Evolutionary conservation across 2,888 invertebrate genomes (phyloP).

Genomic region (Apodemia mormo): DNA sequence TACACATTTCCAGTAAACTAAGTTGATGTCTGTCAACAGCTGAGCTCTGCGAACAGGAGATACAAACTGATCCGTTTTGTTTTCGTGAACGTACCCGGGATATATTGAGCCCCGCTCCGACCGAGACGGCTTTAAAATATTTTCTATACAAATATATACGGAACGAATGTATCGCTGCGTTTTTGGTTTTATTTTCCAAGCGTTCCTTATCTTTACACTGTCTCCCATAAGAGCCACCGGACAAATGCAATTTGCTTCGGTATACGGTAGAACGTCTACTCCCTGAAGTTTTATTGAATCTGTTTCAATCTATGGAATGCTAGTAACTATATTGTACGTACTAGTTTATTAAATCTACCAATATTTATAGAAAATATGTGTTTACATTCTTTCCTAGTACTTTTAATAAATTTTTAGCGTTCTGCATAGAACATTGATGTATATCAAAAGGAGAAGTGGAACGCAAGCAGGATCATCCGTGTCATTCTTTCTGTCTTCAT

Average conservation of each 20-base stretch:
- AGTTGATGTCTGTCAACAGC: constrained; percentile 36
- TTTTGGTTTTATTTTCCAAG: constrained; percentile 23
- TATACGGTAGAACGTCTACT: constrained; percentile 23
- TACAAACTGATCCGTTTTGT: constrained; percentile 69
- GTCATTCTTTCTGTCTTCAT: too few relatives aligned
- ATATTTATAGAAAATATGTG: not conserved
- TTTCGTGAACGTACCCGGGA: constrained; percentile 46
- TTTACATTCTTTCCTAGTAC: not conserved
- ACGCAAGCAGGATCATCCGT: too few relatives aligned
- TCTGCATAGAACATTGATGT: too few relatives aligned
- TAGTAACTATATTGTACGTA: constrained; percentile 3
- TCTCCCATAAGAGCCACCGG: constrained; percentile 24
- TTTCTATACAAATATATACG: constrained; percentile 29
- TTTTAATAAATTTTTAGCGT: too few relatives aligned
- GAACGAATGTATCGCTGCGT: constrained; percentile 20
- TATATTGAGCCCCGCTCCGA: constrained; percentile 41
- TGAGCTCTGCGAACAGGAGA: constrained; percentile 47
- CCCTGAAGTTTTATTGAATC: constrained; percentile 26
- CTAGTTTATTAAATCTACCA: constrained; percentile 13
- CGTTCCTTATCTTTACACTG: constrained; percentile 21
- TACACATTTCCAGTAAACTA: constrained; percentile 47
- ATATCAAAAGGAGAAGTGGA: too few relatives aligned
- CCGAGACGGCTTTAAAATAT: constrained; percentile 42
- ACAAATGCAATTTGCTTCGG: constrained; percentile 26
- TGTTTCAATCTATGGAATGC: constrained; percentile 24